These are phyloP conservation scores for Rhizoglyphus robini DNA, from an alignment of 1,140 invertebrate genomes.

Conservation along the genomic window DNA sequence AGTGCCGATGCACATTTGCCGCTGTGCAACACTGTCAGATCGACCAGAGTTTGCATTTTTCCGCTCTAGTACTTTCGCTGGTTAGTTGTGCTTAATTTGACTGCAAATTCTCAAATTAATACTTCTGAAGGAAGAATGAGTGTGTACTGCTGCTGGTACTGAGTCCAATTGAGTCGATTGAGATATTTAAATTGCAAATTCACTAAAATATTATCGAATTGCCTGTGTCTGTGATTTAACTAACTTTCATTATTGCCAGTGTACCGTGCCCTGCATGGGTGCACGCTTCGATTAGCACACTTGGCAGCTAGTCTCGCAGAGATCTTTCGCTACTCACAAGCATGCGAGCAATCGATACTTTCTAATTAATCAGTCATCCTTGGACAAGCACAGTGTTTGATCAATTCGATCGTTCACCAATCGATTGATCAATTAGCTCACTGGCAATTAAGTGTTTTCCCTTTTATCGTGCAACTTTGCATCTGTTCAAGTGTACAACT, in stretches of 20 bases:
- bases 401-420: background rate
- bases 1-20: too few relatives aligned
- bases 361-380: constrained; percentile 12
- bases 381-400: background rate
- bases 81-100: too few relatives aligned
- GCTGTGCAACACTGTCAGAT: too few relatives aligned
- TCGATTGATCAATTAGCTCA: constrained; percentile 3
- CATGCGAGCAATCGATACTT: constrained; percentile 10
- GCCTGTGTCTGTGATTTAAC: background rate
- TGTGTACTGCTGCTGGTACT: too few relatives aligned
- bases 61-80: too few relatives aligned
- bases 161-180: background rate
- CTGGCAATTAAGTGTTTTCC: constrained; percentile 1
- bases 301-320: too few relatives aligned
- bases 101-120: too few relatives aligned
- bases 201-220: background rate
- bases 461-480: background rate
- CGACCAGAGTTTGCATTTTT: too few relatives aligned
- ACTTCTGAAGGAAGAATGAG: too few relatives aligned
- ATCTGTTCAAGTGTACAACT: too few relatives aligned
- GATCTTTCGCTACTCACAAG: too few relatives aligned
- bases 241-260: constrained; percentile 1
- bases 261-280: background rate
- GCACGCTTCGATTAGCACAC: background rate
- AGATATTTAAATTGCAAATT: constrained; percentile 13